Evolutionary conservation across 1,140 invertebrate genomes (phyloP), one percentile per base, ranked within the genome.

Genomic region (Zaprionus kolodkinae): DNA sequence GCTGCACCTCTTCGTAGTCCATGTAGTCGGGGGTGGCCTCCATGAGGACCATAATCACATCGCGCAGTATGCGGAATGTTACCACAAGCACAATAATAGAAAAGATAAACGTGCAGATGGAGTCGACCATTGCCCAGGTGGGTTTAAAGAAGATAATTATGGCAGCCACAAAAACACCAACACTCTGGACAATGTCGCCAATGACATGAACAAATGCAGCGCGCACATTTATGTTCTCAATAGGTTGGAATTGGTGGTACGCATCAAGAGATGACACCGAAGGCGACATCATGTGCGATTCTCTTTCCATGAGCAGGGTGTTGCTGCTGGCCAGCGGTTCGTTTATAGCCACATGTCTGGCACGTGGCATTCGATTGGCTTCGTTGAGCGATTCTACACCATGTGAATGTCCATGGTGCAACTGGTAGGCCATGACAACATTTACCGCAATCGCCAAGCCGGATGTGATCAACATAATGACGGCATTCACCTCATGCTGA

Each of bases 181-280:
- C 88, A 91, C 96, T 97, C 93, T 99, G 98, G 61, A 98, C 94
- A 35, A 98, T 94, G 93, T 99, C 97, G 0, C 97, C 97, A 35
- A 99, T 93, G 25, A 98, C 97, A 93, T 99, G 98, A 68, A 99
- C 96, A 40, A 97, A 95, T 0, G 97, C 98, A 0, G 98, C 97
- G 38, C 97, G 93, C 0, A 98, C 95, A 91, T 98, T 98, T 59
- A 98, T 97, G 85, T 97, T 98, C 15, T 79, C 56, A 0, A 7
- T 2, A 0, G 15, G 40, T 6, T 15, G n/a, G 2, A 25, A 10
- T 7, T 40, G 15, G 3, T n/a, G 0, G n/a, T 35, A 0, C 9
- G 63, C 50, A 21, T 61, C 54, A n/a, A 66, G 64, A 0, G 43
- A 15, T 0, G 78, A 76, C 1, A 81, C 43, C 0, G 83, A 82